A percentile compares a stretch with the other conserved stretches of the same genome.
Evolutionary conservation across 2,113 vertebrate species (phyloP).

Genomic region (Calyptommatus sinebrachiatus): DNA sequence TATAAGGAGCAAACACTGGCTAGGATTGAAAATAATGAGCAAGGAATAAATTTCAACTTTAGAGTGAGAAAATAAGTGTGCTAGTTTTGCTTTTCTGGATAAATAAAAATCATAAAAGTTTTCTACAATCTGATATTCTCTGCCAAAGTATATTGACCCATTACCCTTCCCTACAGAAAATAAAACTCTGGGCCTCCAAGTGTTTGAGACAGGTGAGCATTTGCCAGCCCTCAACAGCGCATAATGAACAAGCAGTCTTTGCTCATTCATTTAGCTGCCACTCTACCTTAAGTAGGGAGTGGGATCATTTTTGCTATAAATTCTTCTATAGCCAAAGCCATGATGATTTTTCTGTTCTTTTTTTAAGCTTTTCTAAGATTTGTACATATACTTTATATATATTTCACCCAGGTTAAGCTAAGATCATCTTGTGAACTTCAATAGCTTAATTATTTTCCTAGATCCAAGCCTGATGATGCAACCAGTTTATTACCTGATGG

Average conservation of each 20-base stretch:
- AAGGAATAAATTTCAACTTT: background rate
- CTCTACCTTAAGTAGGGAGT: slow-evolving; percentile 23
- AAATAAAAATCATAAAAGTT: background rate
- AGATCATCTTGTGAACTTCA: too few relatives aligned
- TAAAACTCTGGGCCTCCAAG: slow-evolving; percentile 3
- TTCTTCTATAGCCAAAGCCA: background rate
- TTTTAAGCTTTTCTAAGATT: too few relatives aligned
- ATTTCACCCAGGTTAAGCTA: too few relatives aligned
- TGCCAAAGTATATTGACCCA: background rate
- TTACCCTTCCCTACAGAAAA: slow-evolving; percentile 8
- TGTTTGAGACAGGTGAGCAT: background rate
- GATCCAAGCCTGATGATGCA: too few relatives aligned
- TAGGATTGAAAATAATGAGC: accelerated
- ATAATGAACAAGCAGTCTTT: slow-evolving; percentile 1
- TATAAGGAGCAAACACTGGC: accelerated
- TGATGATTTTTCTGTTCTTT: too few relatives aligned
- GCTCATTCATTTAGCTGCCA: background rate
- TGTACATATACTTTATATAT: too few relatives aligned
- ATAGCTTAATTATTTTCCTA: too few relatives aligned
- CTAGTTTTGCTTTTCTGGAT: background rate
- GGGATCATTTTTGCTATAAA: background rate
- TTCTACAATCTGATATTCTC: background rate
- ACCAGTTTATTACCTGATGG: too few relatives aligned
- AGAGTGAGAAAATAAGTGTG: background rate
- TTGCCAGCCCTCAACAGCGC: background rate